phyloP scores from a whole-genome alignment of 1,140 invertebrate genomes.

The Euwallacea similis region DNA sequence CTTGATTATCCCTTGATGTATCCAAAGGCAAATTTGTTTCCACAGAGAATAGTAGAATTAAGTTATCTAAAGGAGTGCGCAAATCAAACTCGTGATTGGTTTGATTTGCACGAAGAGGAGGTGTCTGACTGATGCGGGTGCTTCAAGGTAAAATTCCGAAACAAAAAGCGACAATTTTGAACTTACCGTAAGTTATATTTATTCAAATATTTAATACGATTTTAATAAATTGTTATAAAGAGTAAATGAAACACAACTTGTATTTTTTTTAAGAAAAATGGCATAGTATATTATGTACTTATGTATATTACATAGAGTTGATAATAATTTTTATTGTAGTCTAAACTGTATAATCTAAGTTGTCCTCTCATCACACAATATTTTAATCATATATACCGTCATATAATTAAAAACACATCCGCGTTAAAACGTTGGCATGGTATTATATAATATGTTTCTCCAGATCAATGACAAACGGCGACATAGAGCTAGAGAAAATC shows the following conservation, averaged over 20 bases:
- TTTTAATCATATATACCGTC: constrained; percentile 53
- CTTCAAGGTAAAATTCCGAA: background rate
- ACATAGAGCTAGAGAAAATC: no score
- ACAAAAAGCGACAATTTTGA: background rate
- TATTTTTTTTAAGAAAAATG: constrained; percentile 51
- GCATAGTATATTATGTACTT: constrained; percentile 57
- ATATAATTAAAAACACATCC: constrained; percentile 54
- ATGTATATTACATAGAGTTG: constrained; percentile 56
- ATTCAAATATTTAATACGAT: background rate
- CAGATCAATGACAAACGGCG: no score
- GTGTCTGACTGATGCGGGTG: constrained; percentile 10
- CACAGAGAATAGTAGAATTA: constrained; percentile 29
- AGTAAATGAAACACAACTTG: background rate
- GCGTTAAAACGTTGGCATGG: constrained; percentile 50
- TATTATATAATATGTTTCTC: no score
- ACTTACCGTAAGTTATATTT: background rate
- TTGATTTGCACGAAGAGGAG: constrained; percentile 18
- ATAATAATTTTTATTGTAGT: constrained; percentile 53
- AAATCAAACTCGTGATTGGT: constrained; percentile 26
- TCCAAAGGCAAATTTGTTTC: constrained; percentile 7
- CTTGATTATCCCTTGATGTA: background rate
- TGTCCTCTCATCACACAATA: constrained; percentile 54
- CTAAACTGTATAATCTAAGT: constrained; percentile 54
- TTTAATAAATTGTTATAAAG: background rate
- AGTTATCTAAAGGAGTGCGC: constrained; percentile 9